Evolutionary conservation across 2,797 vertebrate species (phyloP), one percentile per base, ranked within the genome.

Genomic region (Fundulus diaphanus): DNA sequence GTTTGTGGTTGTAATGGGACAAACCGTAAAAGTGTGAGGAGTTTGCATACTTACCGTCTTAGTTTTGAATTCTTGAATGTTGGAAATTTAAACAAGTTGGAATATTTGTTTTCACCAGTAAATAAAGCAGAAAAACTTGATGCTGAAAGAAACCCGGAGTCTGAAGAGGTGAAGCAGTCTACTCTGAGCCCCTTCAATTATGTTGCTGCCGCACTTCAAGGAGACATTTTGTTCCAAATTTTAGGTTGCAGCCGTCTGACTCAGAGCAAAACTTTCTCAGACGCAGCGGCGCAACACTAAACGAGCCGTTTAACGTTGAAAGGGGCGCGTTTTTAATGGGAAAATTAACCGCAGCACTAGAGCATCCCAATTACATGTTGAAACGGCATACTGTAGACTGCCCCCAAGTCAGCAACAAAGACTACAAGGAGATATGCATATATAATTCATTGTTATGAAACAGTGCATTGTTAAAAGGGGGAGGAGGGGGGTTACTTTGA

Each of bases 401-500:
- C 74, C 67, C 72, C 73, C 24, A n/a, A 79, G 74, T 77, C 69
- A 77, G 72, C 35, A 78, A 63, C 40, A 66, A 40, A 79, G 74
- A 76, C 61, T 57, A 24, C 37, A 76, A 37, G 48, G 27, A 67
- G 42, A 22, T 33, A 76, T 51, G 63, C 52, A 74, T 68, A 24
- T 15, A 52, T 65, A 61, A 78, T 74, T 65, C 13, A 33, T 85
- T 52, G 85, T 85, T 77, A 82, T 70, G 31, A 68, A 85, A 40
- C 29, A 42, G 40, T 68, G 76, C 63, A 69, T 29, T 70, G 73
- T 67, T 78, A 48, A 20, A 2, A 0, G 3, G 31, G 40, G 72
- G n/a, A 29, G 48, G 59, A 80, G 75, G 51, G 31, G 75, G 51
- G 31, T 73, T 24, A 29, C 54, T 82, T 85, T 40, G 76, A 72